Base-by-base conservation (phyloP, 2,888 invertebrate genomes). In the Lottia gigantea region DNA sequence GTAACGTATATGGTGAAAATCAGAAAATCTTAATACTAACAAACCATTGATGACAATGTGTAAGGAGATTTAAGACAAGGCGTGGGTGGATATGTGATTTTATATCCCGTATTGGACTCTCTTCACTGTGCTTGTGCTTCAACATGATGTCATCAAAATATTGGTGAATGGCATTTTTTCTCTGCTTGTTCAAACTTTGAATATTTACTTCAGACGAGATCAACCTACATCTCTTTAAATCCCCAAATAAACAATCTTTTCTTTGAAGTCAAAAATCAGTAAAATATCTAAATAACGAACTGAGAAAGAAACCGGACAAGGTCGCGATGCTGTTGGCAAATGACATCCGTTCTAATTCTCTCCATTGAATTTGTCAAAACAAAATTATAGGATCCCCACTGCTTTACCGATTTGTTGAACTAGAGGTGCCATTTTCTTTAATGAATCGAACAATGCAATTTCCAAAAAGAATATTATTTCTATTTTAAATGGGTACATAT, bases 111-210 rank as follows among this genome's bases (percentile, higher is more conserved):
- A 55, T 55, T 55, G 23, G 23, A 23, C 19, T 55, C 23, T 23
- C 19, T 23, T 55, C 55, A 23, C 19, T 23, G 19, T 55, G 8
- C 55, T 40, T 23, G 23, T 19, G 23, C 23, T 55, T 55, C 23
- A 55, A 55, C 55, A 55, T 55, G 55, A 55, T 55, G 55, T 55
- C 55, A 55, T 55, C 55, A 55, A 55, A 55, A 55, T 55, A 55
- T 55, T 55, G 55, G 55, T 55, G 55, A 55, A 55, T 55, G 55
- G 6, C 55, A 55, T 55, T 55, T 55, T 40, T 55, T 55, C 55
- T 11, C 55, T 55, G 55, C 19, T 23, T 55, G 23, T 55, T 19
- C 23, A 55, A 55, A 55, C 23, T 55, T 23, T 55, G 40, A 55
- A 12, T 55, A 55, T 55, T 55, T 55, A 23, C 55, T 55, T 23